A percentile compares a stretch with the other conserved stretches of the same genome.
Evolutionary conservation across 2,797 vertebrate genomes (phyloP).

Genomic region (Protosalanx chinensis): DNA sequence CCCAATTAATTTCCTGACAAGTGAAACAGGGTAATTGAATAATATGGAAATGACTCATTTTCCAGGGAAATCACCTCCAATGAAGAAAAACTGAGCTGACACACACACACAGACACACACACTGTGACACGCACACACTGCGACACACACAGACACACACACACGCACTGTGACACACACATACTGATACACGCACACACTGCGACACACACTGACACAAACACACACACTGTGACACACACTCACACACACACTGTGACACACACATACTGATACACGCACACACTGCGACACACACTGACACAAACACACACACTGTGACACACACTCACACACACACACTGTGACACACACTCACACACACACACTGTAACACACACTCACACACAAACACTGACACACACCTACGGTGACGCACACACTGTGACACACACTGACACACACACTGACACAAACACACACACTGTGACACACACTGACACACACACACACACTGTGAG

Average conservation of each 20-base stretch:
- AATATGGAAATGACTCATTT: slow-evolving; percentile 27
- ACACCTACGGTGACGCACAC: too few relatives aligned
- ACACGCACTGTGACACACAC: background rate
- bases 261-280: background rate
- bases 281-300: too few relatives aligned
- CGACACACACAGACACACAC: background rate
- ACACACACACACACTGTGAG: too few relatives aligned
- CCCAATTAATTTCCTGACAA: slow-evolving; percentile 3
- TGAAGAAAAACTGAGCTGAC: background rate
- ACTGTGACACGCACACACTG: background rate
- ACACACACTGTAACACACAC: background rate
- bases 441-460: background rate
- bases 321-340: background rate
- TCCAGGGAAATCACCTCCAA: background rate
- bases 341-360: background rate
- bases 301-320: too few relatives aligned
- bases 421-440: too few relatives aligned
- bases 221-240: background rate
- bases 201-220: background rate
- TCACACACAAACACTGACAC: too few relatives aligned
- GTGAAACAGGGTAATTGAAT: slow-evolving; percentile 4
- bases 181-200: background rate
- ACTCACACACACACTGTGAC: background rate
- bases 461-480: too few relatives aligned
- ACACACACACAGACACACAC: background rate